Conservation (phyloP, 2,797 vertebrate genomes). For the Argyrosomus regius region DNA sequence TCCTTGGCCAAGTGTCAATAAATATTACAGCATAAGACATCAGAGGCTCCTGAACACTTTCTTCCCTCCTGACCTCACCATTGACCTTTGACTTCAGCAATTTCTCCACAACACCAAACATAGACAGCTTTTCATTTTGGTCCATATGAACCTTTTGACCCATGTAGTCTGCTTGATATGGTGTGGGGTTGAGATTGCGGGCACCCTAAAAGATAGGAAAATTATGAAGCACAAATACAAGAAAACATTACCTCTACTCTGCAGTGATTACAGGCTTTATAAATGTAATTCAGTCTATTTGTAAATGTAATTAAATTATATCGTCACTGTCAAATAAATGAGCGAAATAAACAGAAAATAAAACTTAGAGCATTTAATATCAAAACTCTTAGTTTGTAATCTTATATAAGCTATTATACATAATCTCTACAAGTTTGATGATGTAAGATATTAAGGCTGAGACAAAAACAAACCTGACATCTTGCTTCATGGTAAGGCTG, state of each 20-base stretch:
- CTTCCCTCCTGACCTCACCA: too few species aligned
- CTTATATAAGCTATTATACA: neutral
- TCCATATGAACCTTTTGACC: constrained; percentile 13
- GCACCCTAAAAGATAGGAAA: neutral
- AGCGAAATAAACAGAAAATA: neutral
- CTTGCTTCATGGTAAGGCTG: constrained; percentile 2
- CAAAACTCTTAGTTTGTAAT: neutral
- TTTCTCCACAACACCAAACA: constrained; percentile 27
- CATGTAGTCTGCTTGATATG: constrained; percentile 42
- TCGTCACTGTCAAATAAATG: neutral
- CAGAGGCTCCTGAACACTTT: too few species aligned
- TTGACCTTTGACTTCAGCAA: too few species aligned
- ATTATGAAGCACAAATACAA: neutral
- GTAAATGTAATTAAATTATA: neutral
- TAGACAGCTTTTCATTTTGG: constrained; percentile 30
- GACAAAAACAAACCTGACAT: neutral
- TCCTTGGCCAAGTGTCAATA: too few species aligned
- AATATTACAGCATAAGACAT: too few species aligned
- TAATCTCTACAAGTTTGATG: neutral
- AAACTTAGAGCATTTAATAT: neutral
- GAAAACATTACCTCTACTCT: neutral
- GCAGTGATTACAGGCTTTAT: neutral
- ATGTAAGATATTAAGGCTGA: neutral
- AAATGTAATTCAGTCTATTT: neutral
- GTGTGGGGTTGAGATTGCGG: neutral